A percentile compares a stretch with the other conserved stretches of the same genome.
phyloP scores from a whole-genome alignment of 2,888 invertebrate species.

The Metellina segmentata region DNA sequence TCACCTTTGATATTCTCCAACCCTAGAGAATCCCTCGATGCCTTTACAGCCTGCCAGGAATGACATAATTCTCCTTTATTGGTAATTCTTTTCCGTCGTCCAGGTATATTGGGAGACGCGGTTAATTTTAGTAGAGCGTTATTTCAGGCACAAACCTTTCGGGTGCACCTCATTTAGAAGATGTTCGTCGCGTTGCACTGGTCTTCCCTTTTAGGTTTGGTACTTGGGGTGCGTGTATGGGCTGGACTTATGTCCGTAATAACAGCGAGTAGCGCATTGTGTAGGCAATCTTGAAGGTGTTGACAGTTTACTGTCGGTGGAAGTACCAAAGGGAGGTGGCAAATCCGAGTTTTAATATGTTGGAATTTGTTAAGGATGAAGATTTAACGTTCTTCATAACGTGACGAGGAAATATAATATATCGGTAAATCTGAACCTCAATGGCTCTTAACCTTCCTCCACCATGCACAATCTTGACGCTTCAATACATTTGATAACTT shows the following conservation, averaged over 20 bases:
- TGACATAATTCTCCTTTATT: conserved; percentile 25
- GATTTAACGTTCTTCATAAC: too few species aligned
- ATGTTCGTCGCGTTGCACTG: background rate
- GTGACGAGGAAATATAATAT: too few species aligned
- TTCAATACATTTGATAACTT: too few species aligned
- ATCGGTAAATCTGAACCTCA: too few species aligned
- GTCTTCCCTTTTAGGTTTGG: too few species aligned
- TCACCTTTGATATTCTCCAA: background rate
- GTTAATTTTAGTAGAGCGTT: background rate
- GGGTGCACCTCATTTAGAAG: background rate
- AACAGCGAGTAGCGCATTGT: background rate
- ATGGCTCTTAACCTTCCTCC: too few species aligned
- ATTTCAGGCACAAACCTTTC: conserved; percentile 4
- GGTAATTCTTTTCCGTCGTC: background rate
- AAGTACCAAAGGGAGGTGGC: background rate
- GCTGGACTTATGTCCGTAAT: conserved; percentile 14
- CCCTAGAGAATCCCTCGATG: background rate
- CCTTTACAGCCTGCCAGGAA: background rate
- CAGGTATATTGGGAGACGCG: background rate
- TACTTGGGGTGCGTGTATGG: background rate
- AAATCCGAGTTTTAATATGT: background rate
- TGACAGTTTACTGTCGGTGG: background rate
- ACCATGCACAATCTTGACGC: too few species aligned
- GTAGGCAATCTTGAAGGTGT: conserved; percentile 8
- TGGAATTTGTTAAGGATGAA: background rate